Conservation (phyloP, 1,140 invertebrate species). For the Cotesia chilonis region DNA sequence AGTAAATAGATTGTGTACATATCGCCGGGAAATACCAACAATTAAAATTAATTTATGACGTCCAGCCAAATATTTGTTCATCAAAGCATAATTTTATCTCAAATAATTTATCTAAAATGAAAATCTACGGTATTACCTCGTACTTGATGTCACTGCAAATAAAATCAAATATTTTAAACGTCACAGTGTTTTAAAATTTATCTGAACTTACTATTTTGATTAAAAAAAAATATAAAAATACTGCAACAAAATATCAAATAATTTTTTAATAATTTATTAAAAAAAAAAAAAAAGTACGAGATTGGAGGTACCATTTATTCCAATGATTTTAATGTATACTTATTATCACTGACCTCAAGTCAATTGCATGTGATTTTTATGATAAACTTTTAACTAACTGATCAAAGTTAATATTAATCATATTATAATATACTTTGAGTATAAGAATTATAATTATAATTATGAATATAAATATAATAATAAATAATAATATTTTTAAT, state of each 20-base stretch:
- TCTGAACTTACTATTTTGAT: too few species aligned
- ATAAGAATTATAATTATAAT: too few species aligned
- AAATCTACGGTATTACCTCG: conserved; percentile 50
- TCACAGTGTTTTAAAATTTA: too few species aligned
- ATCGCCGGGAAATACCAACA: conserved; percentile 44
- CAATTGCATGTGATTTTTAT: conserved; percentile 2
- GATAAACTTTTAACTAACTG: neutral
- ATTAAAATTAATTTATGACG: conserved; percentile 5
- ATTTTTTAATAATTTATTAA: too few species aligned
- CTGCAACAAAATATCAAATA: too few species aligned
- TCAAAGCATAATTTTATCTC: conserved; percentile 12
- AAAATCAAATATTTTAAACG: conserved; percentile 51
- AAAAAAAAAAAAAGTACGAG: neutral
- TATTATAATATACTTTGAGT: too few species aligned
- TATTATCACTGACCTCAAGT: too few species aligned
- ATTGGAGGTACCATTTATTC: neutral
- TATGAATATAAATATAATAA: neutral
- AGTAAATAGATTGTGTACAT: conserved; percentile 44
- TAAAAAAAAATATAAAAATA: too few species aligned
- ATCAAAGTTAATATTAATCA: neutral
- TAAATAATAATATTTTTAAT: conserved; percentile 5
- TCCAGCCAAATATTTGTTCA: conserved; percentile 37
- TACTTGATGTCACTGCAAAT: conserved; percentile 42
- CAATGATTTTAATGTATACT: too few species aligned
- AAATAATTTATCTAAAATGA: conserved; percentile 21